A percentile compares a stretch with the other conserved stretches of the same genome.
Conservation (phyloP, 2,113 vertebrate genomes). For the Anhinga rufa region DNA sequence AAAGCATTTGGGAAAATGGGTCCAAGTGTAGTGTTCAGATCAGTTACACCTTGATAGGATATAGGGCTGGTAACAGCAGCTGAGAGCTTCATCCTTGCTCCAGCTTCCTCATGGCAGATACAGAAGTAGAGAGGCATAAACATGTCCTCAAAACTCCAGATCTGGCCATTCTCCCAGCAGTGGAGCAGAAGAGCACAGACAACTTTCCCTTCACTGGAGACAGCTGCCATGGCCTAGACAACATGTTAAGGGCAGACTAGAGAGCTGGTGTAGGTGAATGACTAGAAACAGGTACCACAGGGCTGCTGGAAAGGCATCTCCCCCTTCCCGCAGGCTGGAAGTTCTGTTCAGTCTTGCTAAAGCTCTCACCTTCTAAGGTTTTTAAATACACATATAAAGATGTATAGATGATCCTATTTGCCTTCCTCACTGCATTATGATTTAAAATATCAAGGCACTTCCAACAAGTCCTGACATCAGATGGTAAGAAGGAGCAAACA, state of each 20-base stretch:
- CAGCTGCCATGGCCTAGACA: not conserved
- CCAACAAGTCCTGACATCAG: conserved; percentile 39
- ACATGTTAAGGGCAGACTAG: fast-evolving
- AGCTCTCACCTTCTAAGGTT: not conserved
- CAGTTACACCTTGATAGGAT: not conserved
- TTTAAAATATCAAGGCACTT: conserved; percentile 42
- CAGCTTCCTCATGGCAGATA: not conserved
- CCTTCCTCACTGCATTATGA: not conserved
- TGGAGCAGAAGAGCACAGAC: not conserved
- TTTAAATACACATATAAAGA: not conserved
- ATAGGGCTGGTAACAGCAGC: not conserved
- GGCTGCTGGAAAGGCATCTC: not conserved
- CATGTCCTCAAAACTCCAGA: not conserved
- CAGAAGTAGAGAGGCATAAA: not conserved
- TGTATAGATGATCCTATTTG: not conserved
- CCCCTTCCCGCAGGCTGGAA: not conserved
- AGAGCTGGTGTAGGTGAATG: not conserved
- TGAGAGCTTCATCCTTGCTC: not conserved
- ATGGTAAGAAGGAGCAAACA: conserved; percentile 33
- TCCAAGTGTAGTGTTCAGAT: not conserved
- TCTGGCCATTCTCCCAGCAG: not conserved
- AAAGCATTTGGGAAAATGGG: not conserved
- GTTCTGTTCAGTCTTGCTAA: not conserved
- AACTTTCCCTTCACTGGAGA: not conserved
- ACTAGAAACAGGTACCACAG: not conserved